Evolutionary conservation across 2,888 invertebrate species (phyloP), one percentile per base, ranked within the genome.

Genomic region (Drosophila nr. perissopoda): DNA sequence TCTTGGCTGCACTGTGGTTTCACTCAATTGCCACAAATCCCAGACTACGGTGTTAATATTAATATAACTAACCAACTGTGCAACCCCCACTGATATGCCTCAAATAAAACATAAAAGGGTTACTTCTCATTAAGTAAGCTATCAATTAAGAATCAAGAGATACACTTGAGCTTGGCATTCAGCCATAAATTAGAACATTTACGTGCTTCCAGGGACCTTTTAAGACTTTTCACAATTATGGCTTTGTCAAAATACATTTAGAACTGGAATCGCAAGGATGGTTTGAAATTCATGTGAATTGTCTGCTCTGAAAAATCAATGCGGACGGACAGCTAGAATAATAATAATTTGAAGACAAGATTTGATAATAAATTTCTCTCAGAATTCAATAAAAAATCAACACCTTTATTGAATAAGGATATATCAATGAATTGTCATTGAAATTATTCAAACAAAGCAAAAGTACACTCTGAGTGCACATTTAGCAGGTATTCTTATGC

Each of bases 21-120:
- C 60, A 52, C 57, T 60, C 65, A 66, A 77, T 54, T 56, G 52
- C 64, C 67, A 36, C 70, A 78, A 78, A 71, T 63, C 79, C 64
- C 64, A 52, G 58, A 52, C 71, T 52, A 48, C 34, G 75, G 25
- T 59, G 64, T 71, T 71, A 58, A 60, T 60, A 56, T 71, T 71
- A 71, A 75, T 62, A 61, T 11, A 29, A 29, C 42, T 40, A 71
- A 52, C 25, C 40, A 51, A 52, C 29, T 42, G 21, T 34, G 49
- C 7, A 29, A 54, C 21, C 10, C 25, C 31, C 45, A 60, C 33
- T 45, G 29, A 45, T 45, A 21, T 21, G 11, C 27, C 16, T 45
- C 52, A 36, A 57, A 38, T 38, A 36, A n/a, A 29, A 51, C 68
- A n/a, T 49, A 2, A 54, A 53, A 56, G 36, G 36, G 33, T 34